Conservation (phyloP, 2,888 invertebrate genomes). For the Volucella zonaria region DNA sequence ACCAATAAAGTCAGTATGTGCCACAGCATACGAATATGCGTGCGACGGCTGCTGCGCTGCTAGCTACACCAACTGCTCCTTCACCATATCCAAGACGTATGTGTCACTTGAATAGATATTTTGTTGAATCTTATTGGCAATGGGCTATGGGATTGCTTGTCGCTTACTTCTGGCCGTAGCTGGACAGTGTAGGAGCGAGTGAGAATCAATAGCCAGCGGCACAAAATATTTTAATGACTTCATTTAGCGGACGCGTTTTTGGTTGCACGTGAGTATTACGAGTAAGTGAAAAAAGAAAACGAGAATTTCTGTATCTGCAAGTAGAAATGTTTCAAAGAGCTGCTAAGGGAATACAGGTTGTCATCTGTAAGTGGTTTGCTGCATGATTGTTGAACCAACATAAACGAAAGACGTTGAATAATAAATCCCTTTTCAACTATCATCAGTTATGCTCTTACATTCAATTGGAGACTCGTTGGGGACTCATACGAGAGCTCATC, state of each 20-base stretch:
- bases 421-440: too few relatives aligned
- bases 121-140: slow-evolving; percentile 61
- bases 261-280: neutral
- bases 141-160: slow-evolving; percentile 1
- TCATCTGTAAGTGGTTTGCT: slow-evolving; percentile 1
- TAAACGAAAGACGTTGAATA: too few relatives aligned
- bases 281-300: neutral
- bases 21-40: slow-evolving; percentile 31
- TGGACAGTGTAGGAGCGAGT: slow-evolving; percentile 13
- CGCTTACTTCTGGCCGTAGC: neutral
- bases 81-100: slow-evolving; percentile 50
- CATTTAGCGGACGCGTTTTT: slow-evolving; percentile 58
- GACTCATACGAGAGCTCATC: too few relatives aligned
- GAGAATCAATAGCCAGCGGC: slow-evolving; percentile 23
- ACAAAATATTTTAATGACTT: slow-evolving; percentile 72
- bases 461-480: too few relatives aligned
- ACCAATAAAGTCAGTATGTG: slow-evolving; percentile 66
- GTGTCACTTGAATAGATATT: slow-evolving; percentile 69
- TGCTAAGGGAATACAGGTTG: slow-evolving; percentile 58
- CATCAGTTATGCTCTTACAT: too few relatives aligned
- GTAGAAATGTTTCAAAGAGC: slow-evolving; percentile 59
- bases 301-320: slow-evolving; percentile 3
- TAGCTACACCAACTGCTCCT: neutral
- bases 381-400: too few relatives aligned
- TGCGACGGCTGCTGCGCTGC: slow-evolving; percentile 57